Evolutionary conservation across 2,797 vertebrate genomes (phyloP).

Genomic region (Chelonia mydas): DNA sequence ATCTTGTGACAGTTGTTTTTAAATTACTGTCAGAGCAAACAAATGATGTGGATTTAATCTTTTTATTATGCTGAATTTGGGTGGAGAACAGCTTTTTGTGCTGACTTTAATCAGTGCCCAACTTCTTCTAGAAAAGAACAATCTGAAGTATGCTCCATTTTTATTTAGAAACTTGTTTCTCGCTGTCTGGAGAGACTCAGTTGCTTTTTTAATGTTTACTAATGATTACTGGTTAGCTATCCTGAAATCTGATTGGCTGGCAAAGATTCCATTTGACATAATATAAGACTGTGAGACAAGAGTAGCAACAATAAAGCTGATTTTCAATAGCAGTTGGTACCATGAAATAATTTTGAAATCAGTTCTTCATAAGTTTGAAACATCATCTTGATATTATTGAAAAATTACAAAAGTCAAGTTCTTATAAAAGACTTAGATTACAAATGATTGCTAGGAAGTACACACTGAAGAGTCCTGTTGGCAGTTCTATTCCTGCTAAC

Average conservation of each 20-base stretch:
- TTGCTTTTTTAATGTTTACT: neutral
- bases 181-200: neutral
- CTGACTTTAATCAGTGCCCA: neutral
- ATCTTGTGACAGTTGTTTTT: slow-evolving; percentile 32
- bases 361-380: slow-evolving; percentile 25
- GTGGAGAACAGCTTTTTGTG: neutral
- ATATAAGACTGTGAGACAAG: neutral
- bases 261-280: slow-evolving; percentile 2
- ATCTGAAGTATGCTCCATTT: neutral
- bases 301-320: neutral
- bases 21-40: neutral
- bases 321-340: neutral
- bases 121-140: neutral
- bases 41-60: neutral
- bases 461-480: neutral
- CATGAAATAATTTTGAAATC: slow-evolving; percentile 21
- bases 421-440: neutral
- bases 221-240: neutral
- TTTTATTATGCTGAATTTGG: neutral
- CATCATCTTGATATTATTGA: neutral
- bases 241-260: neutral
- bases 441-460: neutral
- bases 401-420: neutral
- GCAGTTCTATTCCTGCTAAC: neutral
- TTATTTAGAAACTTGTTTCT: neutral